Evolutionary conservation across 2,888 invertebrate genomes (phyloP).

Genomic region (Apotomis turbidana): DNA sequence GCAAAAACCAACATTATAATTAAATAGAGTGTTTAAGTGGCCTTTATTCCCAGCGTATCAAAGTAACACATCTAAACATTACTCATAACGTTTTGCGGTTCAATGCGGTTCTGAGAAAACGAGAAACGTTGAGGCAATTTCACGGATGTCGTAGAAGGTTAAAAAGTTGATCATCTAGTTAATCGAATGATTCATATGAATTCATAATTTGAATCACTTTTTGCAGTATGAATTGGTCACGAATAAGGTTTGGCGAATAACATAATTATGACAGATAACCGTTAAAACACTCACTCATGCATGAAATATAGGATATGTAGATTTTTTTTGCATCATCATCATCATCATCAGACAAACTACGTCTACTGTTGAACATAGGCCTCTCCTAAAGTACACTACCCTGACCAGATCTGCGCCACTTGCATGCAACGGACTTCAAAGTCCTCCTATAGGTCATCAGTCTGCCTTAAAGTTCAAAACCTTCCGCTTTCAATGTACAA

Average conservation of each 20-base stretch:
- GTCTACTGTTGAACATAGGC: too few species aligned
- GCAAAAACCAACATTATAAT: constrained; percentile 38
- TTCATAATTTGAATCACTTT: constrained; percentile 33
- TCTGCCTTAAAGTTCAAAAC: too few species aligned
- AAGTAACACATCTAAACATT: constrained; percentile 55
- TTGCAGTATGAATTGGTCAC: constrained; percentile 34
- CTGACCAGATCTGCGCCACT: too few species aligned
- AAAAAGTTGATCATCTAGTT: constrained; percentile 47
- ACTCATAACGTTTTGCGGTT: constrained; percentile 56
- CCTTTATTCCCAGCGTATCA: constrained; percentile 59
- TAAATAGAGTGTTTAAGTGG: constrained; percentile 47
- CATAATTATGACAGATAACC: not conserved
- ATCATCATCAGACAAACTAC: too few species aligned
- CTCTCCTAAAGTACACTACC: too few species aligned
- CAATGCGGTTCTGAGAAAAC: constrained; percentile 48
- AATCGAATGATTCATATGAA: constrained; percentile 41
- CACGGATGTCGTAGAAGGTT: constrained; percentile 44
- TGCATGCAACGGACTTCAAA: too few species aligned
- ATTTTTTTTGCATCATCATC: too few species aligned
- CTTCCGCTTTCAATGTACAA: too few species aligned
- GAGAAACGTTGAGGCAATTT: constrained; percentile 46
- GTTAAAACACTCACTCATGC: too few species aligned
- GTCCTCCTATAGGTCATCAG: too few species aligned
- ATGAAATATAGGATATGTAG: too few species aligned
- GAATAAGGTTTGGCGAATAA: not conserved